Percentiles rank a stretch among this genome's conserved stretches.
These are phyloP conservation scores for Himalopsyche anomala DNA, from an alignment of 2,888 invertebrate genomes.

Conservation along the genomic window DNA sequence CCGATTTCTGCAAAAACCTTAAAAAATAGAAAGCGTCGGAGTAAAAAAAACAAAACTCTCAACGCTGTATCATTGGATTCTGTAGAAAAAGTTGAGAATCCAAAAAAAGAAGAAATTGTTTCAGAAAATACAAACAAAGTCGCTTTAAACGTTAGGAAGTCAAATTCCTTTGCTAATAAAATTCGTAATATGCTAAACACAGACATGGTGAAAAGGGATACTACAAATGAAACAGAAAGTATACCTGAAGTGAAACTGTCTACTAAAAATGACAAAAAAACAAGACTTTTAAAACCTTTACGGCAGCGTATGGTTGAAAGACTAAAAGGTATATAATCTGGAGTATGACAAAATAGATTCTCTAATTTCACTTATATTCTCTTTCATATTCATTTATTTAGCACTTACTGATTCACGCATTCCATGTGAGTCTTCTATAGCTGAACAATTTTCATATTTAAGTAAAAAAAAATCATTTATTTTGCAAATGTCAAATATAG, in stretches of 20 bases:
- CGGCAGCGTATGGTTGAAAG: slow-evolving; percentile 83
- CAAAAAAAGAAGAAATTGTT: not conserved
- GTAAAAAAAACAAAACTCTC: slow-evolving; percentile 49
- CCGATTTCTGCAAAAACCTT: slow-evolving; percentile 44
- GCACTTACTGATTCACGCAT: too few relatives aligned
- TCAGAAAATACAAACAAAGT: not conserved
- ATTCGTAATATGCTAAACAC: not conserved
- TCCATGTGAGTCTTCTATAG: too few relatives aligned
- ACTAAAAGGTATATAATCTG: slow-evolving; percentile 78
- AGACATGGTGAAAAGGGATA: not conserved
- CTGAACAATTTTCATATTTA: too few relatives aligned
- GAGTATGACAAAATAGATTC: not conserved
- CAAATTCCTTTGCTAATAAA: not conserved
- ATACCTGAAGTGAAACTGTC: slow-evolving; percentile 39
- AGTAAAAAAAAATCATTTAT: too few relatives aligned
- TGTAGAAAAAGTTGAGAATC: not conserved
- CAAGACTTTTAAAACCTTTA: slow-evolving; percentile 67
- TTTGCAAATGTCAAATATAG: too few relatives aligned
- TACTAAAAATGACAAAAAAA: slow-evolving; percentile 49
- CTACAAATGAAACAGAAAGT: not conserved
- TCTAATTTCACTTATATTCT: too few relatives aligned
- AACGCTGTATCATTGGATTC: not conserved
- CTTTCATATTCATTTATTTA: too few relatives aligned
- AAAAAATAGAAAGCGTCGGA: slow-evolving; percentile 52
- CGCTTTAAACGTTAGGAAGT: not conserved